A percentile compares a stretch with the other conserved stretches of the same genome.
These are phyloP conservation scores for Allolobophora icterica DNA, from an alignment of 2,888 invertebrate species.

Conservation along the genomic window DNA sequence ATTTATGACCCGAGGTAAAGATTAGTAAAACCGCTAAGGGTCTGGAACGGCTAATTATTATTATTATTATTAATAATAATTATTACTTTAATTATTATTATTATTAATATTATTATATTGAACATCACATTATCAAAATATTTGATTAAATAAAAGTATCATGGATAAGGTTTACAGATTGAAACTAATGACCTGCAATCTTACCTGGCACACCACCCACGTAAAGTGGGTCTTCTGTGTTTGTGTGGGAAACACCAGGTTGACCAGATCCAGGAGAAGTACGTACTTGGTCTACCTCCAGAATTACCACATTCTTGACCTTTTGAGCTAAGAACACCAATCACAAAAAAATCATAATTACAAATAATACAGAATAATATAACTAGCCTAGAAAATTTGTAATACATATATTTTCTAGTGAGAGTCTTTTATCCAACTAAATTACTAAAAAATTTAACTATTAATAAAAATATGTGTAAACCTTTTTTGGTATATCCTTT, in stretches of 20 bases:
- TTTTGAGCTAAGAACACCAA: conserved; percentile 70
- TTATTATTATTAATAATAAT: too few relatives aligned
- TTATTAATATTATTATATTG: too few relatives aligned
- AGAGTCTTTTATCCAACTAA: neutral
- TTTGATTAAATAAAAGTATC: neutral
- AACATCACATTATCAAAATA: neutral
- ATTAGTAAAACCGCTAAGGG: too few relatives aligned
- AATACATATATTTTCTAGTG: neutral
- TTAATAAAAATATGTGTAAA: neutral
- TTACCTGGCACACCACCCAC: conserved; percentile 82
- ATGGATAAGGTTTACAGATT: neutral
- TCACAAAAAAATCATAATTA: conserved; percentile 2
- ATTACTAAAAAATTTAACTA: neutral
- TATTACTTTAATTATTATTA: too few relatives aligned
- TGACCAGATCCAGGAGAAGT: conserved; percentile 77
- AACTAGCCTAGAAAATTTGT: neutral
- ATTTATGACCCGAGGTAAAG: too few relatives aligned
- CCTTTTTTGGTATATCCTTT: neutral
- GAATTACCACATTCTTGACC: conserved; percentile 85
- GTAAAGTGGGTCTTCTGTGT: conserved; percentile 84
- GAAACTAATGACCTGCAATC: conserved; percentile 33
- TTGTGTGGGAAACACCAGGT: conserved; percentile 74
- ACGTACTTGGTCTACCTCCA: conserved; percentile 81
- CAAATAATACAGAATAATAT: neutral
- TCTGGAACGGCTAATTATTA: too few relatives aligned